phyloP scores from a whole-genome alignment of 2,797 vertebrate genomes.

The Rhinatrema bivittatum region DNA sequence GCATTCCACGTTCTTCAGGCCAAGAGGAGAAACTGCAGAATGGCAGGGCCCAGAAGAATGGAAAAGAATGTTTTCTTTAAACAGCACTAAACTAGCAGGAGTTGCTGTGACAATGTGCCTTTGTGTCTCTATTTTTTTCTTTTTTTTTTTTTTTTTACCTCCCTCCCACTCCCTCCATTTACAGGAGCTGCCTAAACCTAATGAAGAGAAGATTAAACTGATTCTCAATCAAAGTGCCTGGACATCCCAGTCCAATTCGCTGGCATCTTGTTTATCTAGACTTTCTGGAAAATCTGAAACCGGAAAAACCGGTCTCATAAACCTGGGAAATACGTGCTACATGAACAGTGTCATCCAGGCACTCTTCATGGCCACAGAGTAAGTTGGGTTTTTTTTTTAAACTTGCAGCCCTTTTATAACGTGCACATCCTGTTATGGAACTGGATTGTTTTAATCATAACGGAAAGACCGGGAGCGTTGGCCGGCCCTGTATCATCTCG shows the following conservation, averaged over 20 bases:
- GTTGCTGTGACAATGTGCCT: too few species aligned
- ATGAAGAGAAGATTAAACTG: slow-evolving; percentile 89
- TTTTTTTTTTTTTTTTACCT: too few species aligned
- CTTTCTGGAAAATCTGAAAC: slow-evolving; percentile 92
- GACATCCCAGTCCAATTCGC: slow-evolving; percentile 91
- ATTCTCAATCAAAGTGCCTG: slow-evolving; percentile 96
- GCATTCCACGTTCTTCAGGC: background rate
- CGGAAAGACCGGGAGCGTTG: too few species aligned
- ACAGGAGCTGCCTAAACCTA: slow-evolving; percentile 85
- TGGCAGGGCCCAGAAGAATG: background rate
- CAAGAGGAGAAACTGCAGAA: background rate
- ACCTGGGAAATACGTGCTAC: slow-evolving; percentile 95
- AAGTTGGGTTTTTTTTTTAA: too few species aligned
- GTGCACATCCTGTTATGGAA: too few species aligned
- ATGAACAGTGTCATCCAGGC: slow-evolving; percentile 98
- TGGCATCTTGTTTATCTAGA: slow-evolving; percentile 78
- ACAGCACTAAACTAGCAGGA: too few species aligned
- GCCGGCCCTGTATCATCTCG: too few species aligned
- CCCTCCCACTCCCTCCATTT: too few species aligned
- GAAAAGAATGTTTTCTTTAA: background rate
- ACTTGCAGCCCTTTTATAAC: background rate
- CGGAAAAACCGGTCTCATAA: slow-evolving; percentile 92
- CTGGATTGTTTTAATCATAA: too few species aligned
- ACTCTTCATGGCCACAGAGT: slow-evolving; percentile 97
- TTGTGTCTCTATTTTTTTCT: too few species aligned